Evolutionary conservation across 2,888 invertebrate genomes (phyloP).

Genomic region (Volucella zonaria): DNA sequence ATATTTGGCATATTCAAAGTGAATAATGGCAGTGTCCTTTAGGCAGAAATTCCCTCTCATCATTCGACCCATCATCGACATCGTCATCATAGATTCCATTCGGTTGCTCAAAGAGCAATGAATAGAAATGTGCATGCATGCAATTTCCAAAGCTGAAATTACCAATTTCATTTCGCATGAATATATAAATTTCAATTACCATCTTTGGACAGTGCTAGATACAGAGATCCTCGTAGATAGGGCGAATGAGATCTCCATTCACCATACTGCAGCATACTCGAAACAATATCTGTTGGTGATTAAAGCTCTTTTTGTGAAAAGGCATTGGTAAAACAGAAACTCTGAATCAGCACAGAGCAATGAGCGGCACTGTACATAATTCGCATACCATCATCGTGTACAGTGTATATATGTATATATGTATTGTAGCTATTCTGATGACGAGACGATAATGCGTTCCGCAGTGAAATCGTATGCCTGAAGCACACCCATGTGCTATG

Average conservation of each 20-base stretch:
- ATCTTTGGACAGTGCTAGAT: constrained; percentile 69
- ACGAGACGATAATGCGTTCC: constrained; percentile 20
- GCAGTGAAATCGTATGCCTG: constrained; percentile 49
- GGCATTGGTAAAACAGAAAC: not conserved
- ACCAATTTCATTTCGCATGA: constrained; percentile 81
- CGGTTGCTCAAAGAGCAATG: constrained; percentile 69
- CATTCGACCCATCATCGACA: constrained; percentile 40
- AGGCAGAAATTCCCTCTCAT: constrained; percentile 59
- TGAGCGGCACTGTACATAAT: constrained; percentile 3
- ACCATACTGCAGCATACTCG: not conserved
- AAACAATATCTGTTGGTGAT: constrained; percentile 58
- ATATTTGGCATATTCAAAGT: constrained; percentile 25
- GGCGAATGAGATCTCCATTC: constrained; percentile 47
- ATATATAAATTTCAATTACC: constrained; percentile 75
- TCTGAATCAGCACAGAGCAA: no score
- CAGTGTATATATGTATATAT: not conserved
- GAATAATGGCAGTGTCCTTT: constrained; percentile 62
- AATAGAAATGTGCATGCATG: constrained; percentile 71
- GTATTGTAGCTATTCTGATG: constrained; percentile 52
- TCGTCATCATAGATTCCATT: constrained; percentile 65
- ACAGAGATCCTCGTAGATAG: constrained; percentile 56
- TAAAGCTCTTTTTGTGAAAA: constrained; percentile 61
- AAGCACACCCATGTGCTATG: constrained; percentile 61
- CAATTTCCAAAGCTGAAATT: constrained; percentile 76
- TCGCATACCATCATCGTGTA: not conserved